Evolutionary conservation across 2,888 invertebrate genomes (phyloP).

Genomic region (Tillus elongatus): DNA sequence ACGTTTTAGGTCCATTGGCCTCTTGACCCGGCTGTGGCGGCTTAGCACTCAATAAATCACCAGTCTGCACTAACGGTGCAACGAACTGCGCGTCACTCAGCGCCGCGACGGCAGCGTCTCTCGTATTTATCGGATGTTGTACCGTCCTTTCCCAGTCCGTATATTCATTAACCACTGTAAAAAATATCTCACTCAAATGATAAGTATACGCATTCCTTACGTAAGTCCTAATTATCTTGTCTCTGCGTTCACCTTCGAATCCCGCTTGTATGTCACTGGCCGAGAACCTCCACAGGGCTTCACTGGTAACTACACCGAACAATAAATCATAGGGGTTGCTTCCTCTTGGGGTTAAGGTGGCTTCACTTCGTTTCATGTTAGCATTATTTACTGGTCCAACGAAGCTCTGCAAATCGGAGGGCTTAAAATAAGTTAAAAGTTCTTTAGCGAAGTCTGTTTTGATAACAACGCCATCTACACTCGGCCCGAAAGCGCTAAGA

Average conservation of each 20-base stretch:
- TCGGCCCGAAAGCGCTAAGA: slow-evolving; percentile 83
- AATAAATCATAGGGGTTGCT: slow-evolving; percentile 71
- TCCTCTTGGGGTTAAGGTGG: slow-evolving; percentile 48
- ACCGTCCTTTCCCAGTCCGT: slow-evolving; percentile 95
- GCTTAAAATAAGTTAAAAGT: slow-evolving; percentile 60
- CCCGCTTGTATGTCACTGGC: slow-evolving; percentile 74
- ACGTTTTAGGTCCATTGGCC: slow-evolving; percentile 64
- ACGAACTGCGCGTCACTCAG: slow-evolving; percentile 91
- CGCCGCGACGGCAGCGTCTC: slow-evolving; percentile 84
- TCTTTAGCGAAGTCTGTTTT: slow-evolving; percentile 78
- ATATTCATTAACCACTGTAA: slow-evolving; percentile 93
- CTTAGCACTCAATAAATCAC: slow-evolving; percentile 66
- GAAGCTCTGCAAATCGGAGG: slow-evolving; percentile 54
- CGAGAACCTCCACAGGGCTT: slow-evolving; percentile 86
- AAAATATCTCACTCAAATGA: slow-evolving; percentile 93
- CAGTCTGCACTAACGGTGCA: slow-evolving; percentile 80
- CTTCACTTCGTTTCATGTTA: slow-evolving; percentile 54
- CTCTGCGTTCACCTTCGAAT: slow-evolving; percentile 79
- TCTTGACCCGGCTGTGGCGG: slow-evolving; percentile 52
- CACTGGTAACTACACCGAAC: slow-evolving; percentile 85
- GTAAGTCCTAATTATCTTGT: slow-evolving; percentile 81
- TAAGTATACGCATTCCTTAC: slow-evolving; percentile 92
- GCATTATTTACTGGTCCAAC: slow-evolving; percentile 53
- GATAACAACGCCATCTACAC: slow-evolving; percentile 90
- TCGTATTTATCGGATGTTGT: slow-evolving; percentile 78